Evolutionary conservation across 2,113 vertebrate genomes (phyloP).

Genomic region (Aspidoscelis tigris): DNA sequence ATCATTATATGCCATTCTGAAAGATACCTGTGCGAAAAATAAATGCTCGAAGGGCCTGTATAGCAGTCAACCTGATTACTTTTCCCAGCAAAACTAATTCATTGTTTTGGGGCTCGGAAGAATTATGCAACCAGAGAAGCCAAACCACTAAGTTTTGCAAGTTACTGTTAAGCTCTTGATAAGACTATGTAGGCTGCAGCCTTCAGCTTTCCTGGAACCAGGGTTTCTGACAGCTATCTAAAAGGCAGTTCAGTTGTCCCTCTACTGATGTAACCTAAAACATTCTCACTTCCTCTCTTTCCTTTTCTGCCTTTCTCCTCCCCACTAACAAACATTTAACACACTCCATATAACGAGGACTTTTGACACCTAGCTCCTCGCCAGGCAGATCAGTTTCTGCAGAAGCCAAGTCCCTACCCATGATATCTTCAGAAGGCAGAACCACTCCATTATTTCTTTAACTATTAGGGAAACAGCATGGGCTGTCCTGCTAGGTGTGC

Average conservation of each 20-base stretch:
- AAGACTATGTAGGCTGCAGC: neutral
- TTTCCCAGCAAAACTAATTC: neutral
- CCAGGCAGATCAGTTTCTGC: neutral
- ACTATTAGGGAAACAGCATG: neutral
- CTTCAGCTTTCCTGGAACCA: neutral
- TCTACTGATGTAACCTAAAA: slow-evolving; percentile 17
- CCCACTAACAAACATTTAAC: slow-evolving; percentile 1
- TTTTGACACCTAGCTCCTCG: slow-evolving; percentile 16
- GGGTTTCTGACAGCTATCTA: slow-evolving; percentile 9
- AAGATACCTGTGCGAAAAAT: neutral
- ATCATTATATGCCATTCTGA: neutral
- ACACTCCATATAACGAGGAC: neutral
- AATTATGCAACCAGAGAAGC: slow-evolving; percentile 5
- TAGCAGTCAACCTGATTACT: neutral
- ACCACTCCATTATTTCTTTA: neutral
- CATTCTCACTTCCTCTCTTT: neutral
- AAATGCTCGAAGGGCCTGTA: neutral
- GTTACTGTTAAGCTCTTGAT: neutral
- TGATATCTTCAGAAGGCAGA: neutral
- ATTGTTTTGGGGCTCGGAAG: neutral
- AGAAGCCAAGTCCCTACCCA: neutral
- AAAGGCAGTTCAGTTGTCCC: neutral
- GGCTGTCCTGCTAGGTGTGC: neutral
- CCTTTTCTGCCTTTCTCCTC: too few species aligned
- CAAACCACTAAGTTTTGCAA: neutral